Percentiles rank a stretch among this genome's conserved stretches.
Conservation (phyloP, 2,797 vertebrate species). For the Danionella dracula region DNA sequence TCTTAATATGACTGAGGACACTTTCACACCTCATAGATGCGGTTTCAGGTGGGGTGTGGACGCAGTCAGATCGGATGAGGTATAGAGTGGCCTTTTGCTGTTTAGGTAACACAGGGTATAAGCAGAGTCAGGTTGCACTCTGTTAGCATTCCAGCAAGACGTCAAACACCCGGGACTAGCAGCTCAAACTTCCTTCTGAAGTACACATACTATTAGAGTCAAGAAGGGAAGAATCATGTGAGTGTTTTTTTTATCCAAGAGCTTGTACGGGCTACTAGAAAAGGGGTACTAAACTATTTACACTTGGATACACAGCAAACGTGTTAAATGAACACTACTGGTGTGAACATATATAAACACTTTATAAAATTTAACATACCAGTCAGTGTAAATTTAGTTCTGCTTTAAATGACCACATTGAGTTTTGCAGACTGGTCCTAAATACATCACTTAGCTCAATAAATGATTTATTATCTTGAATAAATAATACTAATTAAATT, state of each 20-base stretch:
- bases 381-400: too few species aligned
- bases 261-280: constrained; percentile 13
- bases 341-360: too few species aligned
- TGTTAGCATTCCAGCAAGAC: constrained; percentile 67
- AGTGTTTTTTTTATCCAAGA: not conserved
- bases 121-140: constrained; percentile 63
- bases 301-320: not conserved
- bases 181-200: not conserved
- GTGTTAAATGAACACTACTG: too few species aligned
- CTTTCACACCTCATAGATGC: constrained; percentile 54
- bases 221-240: not conserved
- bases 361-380: too few species aligned
- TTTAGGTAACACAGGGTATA: constrained; percentile 60
- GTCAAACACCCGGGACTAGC: constrained; percentile 26
- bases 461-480: too few species aligned
- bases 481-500: too few species aligned
- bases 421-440: too few species aligned
- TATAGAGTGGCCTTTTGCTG: constrained; percentile 43
- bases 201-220: not conserved
- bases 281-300: not conserved
- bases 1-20: constrained; percentile 63
- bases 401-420: too few species aligned
- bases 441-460: too few species aligned
- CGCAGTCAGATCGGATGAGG: constrained; percentile 10
- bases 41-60: constrained; percentile 47